Evolutionary conservation across 2,888 invertebrate species (phyloP).

Genomic region (Thecophora atra): DNA sequence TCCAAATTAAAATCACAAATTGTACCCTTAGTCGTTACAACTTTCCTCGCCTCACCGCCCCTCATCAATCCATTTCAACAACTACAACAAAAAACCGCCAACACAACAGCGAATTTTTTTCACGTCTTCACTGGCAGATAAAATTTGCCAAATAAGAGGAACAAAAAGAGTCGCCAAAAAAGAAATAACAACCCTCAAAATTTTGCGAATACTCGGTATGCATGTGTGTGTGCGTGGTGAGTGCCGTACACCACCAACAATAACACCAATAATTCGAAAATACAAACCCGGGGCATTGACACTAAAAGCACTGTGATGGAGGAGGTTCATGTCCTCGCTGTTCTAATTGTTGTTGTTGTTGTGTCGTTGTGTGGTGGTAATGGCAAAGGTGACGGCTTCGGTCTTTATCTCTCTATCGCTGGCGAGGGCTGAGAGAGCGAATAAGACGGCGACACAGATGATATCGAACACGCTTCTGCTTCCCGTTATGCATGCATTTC

Average conservation of each 20-base stretch:
- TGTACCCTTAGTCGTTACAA: neutral
- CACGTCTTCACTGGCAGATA: conserved; percentile 7
- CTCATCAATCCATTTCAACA: neutral
- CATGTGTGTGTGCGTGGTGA: neutral
- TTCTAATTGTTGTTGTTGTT: neutral
- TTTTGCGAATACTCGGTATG: too few species aligned
- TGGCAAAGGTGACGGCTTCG: neutral
- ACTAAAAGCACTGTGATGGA: neutral
- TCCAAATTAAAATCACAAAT: conserved; percentile 10
- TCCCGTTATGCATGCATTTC: neutral
- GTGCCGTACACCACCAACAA: neutral
- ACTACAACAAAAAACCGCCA: too few species aligned
- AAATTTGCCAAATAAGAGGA: neutral
- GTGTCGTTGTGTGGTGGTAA: neutral
- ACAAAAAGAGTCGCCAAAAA: neutral
- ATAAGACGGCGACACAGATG: neutral
- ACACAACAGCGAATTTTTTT: neutral
- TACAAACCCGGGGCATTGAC: conserved; percentile 13
- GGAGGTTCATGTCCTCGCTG: neutral
- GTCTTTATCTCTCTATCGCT: neutral
- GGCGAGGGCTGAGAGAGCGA: neutral
- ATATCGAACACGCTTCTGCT: neutral
- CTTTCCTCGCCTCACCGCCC: neutral
- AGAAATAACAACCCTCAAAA: neutral
- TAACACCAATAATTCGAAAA: neutral